These are phyloP conservation scores for Anomalospiza imberbis DNA, from an alignment of 2,797 vertebrate genomes.

Conservation along the genomic window DNA sequence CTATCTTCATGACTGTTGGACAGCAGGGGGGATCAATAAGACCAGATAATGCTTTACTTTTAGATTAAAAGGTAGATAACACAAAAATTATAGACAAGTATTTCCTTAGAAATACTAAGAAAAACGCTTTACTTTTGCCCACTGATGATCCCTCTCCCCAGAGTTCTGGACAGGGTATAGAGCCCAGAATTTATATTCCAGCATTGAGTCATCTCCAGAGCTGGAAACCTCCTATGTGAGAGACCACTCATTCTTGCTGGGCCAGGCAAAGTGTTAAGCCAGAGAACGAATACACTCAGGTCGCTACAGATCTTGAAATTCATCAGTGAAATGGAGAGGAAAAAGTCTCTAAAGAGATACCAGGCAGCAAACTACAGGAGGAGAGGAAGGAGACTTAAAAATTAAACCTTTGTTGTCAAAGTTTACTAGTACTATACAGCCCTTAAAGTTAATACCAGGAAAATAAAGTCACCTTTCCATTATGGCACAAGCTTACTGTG, in stretches of 20 bases:
- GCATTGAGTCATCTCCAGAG: neutral
- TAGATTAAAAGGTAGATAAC: neutral
- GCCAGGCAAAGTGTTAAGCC: neutral
- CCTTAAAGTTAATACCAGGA: neutral
- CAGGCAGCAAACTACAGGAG: neutral
- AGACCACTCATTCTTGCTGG: neutral
- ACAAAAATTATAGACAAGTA: neutral
- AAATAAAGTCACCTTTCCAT: neutral
- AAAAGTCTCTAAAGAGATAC: neutral
- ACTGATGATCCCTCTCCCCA: fast-evolving
- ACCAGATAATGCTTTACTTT: neutral
- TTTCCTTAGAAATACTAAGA: neutral
- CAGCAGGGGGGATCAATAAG: neutral
- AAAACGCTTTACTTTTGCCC: neutral
- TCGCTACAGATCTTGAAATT: neutral
- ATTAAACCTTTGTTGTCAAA: neutral
- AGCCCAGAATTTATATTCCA: neutral
- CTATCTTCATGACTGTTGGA: neutral
- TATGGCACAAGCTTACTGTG: neutral
- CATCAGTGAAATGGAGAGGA: neutral
- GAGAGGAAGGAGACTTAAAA: neutral
- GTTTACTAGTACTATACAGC: neutral
- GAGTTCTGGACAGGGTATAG: neutral
- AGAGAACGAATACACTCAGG: fast-evolving
- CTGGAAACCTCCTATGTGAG: neutral